Evolutionary conservation across 2,797 vertebrate genomes (phyloP).

Genomic region (Microcaecilia unicolor): DNA sequence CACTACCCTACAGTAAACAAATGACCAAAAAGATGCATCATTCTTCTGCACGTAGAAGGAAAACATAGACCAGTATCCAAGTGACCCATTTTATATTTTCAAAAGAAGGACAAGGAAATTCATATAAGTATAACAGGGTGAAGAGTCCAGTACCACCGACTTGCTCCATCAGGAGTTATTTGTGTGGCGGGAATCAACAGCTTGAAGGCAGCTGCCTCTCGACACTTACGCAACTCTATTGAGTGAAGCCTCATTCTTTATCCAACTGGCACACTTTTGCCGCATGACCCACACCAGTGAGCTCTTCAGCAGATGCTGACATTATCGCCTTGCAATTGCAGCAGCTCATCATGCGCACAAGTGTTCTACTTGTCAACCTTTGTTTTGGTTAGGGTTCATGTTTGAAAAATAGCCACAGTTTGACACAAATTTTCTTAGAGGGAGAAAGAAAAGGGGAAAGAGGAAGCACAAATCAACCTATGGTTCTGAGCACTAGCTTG

Average conservation of each 20-base stretch:
- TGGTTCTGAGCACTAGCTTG: no score
- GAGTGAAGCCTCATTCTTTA: slow-evolving; percentile 12
- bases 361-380: slow-evolving; percentile 15
- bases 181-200: slow-evolving; percentile 23
- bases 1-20: slow-evolving; percentile 19
- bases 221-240: slow-evolving; percentile 17
- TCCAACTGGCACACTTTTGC: slow-evolving; percentile 29
- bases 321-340: slow-evolving; percentile 23
- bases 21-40: slow-evolving; percentile 34
- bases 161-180: slow-evolving; percentile 29
- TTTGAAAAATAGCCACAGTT: slow-evolving; percentile 13
- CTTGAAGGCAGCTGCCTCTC: slow-evolving; percentile 20
- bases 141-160: slow-evolving; percentile 10
- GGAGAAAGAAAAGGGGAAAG: background rate
- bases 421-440: background rate
- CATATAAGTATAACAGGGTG: slow-evolving; percentile 16
- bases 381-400: slow-evolving; percentile 9
- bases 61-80: slow-evolving; percentile 7
- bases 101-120: slow-evolving; percentile 2
- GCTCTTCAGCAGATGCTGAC: slow-evolving; percentile 33
- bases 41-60: slow-evolving; percentile 18
- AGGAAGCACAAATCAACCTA: no score
- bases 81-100: slow-evolving; percentile 19
- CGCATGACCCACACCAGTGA: slow-evolving; percentile 39
- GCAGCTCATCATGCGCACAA: slow-evolving; percentile 27